These are phyloP conservation scores for Alcedo atthis DNA, from an alignment of 2,797 vertebrate species.

Conservation along the genomic window DNA sequence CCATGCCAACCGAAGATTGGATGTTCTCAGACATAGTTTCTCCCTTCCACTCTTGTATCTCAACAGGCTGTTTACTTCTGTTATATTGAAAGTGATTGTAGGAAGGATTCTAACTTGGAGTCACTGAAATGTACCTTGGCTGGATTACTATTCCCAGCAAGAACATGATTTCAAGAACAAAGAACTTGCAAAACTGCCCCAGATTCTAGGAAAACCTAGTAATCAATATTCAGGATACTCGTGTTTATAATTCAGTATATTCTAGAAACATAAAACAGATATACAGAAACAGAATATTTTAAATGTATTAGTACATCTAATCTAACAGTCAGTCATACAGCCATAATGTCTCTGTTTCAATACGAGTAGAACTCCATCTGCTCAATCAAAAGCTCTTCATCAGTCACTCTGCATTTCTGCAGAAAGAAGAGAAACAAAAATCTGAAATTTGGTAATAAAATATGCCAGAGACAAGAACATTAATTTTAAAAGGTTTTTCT, in stretches of 20 bases:
- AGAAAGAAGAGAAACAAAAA: not conserved
- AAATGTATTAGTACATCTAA: not conserved
- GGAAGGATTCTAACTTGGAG: not conserved
- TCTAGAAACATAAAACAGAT: not conserved
- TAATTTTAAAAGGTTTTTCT: not conserved
- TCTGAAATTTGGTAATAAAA: not conserved
- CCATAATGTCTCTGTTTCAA: not conserved
- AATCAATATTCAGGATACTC: not conserved
- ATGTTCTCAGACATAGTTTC: not conserved
- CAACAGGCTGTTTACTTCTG: not conserved
- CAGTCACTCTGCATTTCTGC: not conserved
- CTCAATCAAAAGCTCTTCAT: not conserved
- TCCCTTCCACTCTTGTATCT: not conserved
- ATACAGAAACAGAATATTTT: not conserved
- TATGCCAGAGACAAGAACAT: not conserved
- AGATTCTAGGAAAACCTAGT: not conserved
- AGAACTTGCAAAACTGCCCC: not conserved
- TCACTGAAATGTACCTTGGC: not conserved
- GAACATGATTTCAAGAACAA: not conserved
- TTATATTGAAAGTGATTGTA: not conserved
- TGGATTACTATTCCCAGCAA: not conserved
- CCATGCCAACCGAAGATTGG: not conserved
- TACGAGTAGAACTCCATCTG: not conserved
- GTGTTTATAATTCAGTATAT: not conserved
- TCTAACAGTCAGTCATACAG: not conserved